These are phyloP conservation scores for Naso thynnoides DNA, from an alignment of 2,797 vertebrate genomes.

Conservation along the genomic window DNA sequence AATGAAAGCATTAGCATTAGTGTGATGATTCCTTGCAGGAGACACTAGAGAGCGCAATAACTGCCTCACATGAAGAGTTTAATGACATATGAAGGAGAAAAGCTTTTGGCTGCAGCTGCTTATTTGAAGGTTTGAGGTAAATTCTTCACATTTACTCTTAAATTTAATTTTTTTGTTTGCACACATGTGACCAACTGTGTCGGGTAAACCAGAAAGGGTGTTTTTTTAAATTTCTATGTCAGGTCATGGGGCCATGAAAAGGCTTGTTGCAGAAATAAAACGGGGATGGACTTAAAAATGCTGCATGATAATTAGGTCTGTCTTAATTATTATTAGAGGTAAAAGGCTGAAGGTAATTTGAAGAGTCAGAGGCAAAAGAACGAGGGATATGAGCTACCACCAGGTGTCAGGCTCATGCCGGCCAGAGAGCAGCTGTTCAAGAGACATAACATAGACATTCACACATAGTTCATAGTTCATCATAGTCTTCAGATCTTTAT, in stretches of 20 bases:
- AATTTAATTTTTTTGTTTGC: not conserved
- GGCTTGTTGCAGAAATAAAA: not conserved
- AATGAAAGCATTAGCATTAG: not conserved
- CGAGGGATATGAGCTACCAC: conserved; percentile 13
- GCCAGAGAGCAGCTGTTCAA: not conserved
- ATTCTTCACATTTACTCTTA: not conserved
- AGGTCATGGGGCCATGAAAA: not conserved
- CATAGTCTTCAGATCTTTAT: not conserved
- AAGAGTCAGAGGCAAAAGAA: not conserved
- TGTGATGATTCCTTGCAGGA: not conserved
- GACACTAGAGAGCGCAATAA: not conserved
- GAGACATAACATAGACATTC: not conserved
- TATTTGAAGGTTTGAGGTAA: not conserved
- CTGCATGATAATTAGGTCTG: not conserved
- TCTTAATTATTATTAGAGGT: not conserved
- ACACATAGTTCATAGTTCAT: not conserved
- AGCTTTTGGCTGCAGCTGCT: not conserved
- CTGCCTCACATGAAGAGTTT: too few species aligned
- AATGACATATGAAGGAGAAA: not conserved
- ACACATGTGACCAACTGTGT: not conserved
- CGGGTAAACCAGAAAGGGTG: not conserved
- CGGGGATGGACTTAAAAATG: not conserved
- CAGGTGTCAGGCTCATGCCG: conserved; percentile 47
- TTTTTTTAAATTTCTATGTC: not conserved
- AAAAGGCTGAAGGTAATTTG: not conserved